Evolutionary conservation across 2,797 vertebrate species (phyloP).

Genomic region (Typhlichthys subterraneus): DNA sequence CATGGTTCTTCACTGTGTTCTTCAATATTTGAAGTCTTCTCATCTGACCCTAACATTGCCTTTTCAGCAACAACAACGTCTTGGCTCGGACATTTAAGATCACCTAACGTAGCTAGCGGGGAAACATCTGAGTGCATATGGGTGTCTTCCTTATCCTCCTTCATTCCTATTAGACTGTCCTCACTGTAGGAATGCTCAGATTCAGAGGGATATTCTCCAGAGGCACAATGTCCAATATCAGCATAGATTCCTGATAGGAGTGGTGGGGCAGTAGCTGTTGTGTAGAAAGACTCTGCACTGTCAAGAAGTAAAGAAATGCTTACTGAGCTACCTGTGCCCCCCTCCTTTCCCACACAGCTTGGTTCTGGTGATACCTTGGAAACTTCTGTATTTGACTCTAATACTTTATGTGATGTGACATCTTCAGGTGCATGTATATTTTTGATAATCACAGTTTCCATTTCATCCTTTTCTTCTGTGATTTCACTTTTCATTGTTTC

Average conservation of each 20-base stretch:
- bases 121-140: conserved; percentile 30
- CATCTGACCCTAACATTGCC: conserved; percentile 15
- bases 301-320: conserved; percentile 38
- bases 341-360: conserved; percentile 23
- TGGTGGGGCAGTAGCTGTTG: conserved; percentile 38
- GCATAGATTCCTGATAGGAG: conserved; percentile 49
- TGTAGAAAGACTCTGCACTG: conserved; percentile 35
- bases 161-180: conserved; percentile 33
- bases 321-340: conserved; percentile 32
- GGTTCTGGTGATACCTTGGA: conserved; percentile 19
- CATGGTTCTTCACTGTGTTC: conserved; percentile 62
- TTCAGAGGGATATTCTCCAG: conserved; percentile 28
- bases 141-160: conserved; percentile 46
- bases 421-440: conserved; percentile 29
- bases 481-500: conserved; percentile 42
- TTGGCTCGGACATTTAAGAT: conserved; percentile 51
- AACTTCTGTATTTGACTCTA: conserved; percentile 30
- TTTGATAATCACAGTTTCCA: conserved; percentile 35
- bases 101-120: conserved; percentile 34
- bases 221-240: conserved; percentile 51
- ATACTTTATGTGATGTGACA: conserved; percentile 20
- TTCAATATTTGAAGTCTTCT: conserved; percentile 33
- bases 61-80: conserved; percentile 44
- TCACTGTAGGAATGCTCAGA: conserved; percentile 43
- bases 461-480: conserved; percentile 23